These are phyloP conservation scores for Natrix natrix DNA, from an alignment of 2,797 vertebrate genomes.

Conservation along the genomic window DNA sequence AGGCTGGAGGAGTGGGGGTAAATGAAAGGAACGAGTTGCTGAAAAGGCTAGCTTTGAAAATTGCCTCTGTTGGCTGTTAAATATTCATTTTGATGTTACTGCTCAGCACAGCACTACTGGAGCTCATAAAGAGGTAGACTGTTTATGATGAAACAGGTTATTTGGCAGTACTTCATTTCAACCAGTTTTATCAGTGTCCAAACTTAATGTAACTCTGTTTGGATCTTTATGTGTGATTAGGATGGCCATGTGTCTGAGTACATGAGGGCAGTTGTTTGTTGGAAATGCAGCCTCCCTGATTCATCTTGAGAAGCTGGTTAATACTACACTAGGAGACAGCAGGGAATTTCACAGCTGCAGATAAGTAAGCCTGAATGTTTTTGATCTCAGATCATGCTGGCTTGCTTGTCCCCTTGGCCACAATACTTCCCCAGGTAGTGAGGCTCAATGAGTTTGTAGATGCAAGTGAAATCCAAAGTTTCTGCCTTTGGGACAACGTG, in stretches of 20 bases:
- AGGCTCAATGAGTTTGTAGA: not conserved
- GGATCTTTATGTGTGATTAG: not conserved
- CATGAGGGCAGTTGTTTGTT: not conserved
- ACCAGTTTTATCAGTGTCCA: not conserved
- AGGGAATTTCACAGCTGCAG: not conserved
- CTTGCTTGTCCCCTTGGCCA: not conserved
- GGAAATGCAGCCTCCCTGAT: not conserved
- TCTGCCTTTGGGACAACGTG: not conserved
- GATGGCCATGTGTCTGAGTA: not conserved
- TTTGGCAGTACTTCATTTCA: not conserved
- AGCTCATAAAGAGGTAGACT: not conserved
- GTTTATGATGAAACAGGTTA: not conserved
- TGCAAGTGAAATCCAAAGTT: not conserved
- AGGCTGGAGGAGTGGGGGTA: not conserved
- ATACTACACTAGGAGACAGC: not conserved
- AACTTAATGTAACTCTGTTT: not conserved
- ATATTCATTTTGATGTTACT: not conserved
- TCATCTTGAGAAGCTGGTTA: not conserved
- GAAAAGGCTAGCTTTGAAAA: slow-evolving; percentile 19
- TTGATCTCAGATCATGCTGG: not conserved
- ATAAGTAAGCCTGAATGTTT: not conserved
- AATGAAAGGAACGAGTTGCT: slow-evolving; percentile 16
- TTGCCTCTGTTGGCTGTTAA: not conserved
- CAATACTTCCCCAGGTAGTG: not conserved
- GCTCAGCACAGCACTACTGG: not conserved